Base-by-base conservation (phyloP, 2,113 vertebrate species). In the Eurypyga helias region DNA sequence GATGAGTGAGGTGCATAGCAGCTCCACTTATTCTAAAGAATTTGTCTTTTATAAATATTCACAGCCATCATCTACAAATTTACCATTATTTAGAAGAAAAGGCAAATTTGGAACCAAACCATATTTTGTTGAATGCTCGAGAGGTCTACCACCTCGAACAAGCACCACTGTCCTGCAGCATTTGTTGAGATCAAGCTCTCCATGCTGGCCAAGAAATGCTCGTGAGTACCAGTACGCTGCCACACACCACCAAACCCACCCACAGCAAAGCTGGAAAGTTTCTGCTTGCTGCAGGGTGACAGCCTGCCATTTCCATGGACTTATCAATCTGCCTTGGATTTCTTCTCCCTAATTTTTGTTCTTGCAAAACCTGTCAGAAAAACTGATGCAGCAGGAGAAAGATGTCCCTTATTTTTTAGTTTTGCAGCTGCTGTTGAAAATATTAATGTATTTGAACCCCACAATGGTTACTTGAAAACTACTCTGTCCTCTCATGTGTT, bases 171-270 rank as follows among this genome's bases (percentile, higher is more conserved):
- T 8, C 21, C 34, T 2, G 2, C 64, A n/a, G 48, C 24, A 6
- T 20, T 31, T 7, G 7, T 12, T 7, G 46, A 69, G 48, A 26
- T 23, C 43, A 38, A 33, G 9, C 13, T 34, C 20, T 64, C 9
- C 24, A 3, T 1, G 21, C 5, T 13, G 38, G 45, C 24, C 3
- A 2, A 49, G 23, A 26, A n/a, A n/a, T 5, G 25, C 12, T 41
- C 13, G 19, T 6, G 26, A 46, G n/a, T 8, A 10, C 33, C 31
- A 21, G 31, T 19, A 20, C 2, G 11, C 49, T n/a, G n/a, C 11
- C 25, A 7, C 17, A 13, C 54, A 25, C 19, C 34, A 29, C 13
- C 26, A 57, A 41, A 78, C 43, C 21, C 13, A 13, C 38, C 34
- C 24, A n/a, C 28, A 58, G 31, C 26, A 66, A 61, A 78, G 31